Conservation (phyloP, 2,113 vertebrate species). For the Aplodontia rufa region DNA sequence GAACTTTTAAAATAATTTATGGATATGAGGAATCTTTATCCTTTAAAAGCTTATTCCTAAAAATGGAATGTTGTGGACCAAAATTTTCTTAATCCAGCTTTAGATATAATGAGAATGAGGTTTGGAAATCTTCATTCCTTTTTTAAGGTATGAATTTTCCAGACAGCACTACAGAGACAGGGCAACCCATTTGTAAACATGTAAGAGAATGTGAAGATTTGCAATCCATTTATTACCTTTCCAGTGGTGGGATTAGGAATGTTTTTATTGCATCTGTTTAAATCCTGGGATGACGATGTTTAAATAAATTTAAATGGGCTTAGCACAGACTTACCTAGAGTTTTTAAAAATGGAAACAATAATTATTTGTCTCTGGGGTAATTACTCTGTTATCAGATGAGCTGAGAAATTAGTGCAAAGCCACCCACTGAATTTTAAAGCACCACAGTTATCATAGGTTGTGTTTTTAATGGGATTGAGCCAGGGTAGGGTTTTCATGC, state of each 20-base stretch:
- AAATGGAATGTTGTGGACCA: neutral
- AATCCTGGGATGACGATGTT: conserved; percentile 36
- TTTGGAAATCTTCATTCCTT: neutral
- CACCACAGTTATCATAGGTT: neutral
- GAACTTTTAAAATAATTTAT: conserved; percentile 23
- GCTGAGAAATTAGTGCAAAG: conserved; percentile 18
- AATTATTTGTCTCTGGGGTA: neutral
- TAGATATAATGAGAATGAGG: neutral
- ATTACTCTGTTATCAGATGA: neutral
- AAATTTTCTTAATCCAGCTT: conserved; percentile 28
- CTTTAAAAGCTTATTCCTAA: conserved; percentile 38
- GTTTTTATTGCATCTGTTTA: conserved; percentile 24
- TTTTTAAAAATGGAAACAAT: conserved; percentile 45
- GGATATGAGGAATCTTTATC: neutral
- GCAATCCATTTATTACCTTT: neutral
- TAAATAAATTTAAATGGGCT: conserved; percentile 41
- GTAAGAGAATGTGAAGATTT: conserved; percentile 22
- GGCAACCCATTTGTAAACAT: conserved; percentile 22
- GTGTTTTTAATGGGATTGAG: neutral
- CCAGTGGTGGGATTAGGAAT: neutral
- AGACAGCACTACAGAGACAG: neutral
- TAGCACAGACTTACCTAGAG: neutral
- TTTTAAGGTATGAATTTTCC: conserved; percentile 7
- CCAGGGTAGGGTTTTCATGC: neutral
- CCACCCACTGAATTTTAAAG: neutral